These are phyloP conservation scores for Eupithecia tripunctaria DNA, from an alignment of 2,888 invertebrate species.

Conservation along the genomic window DNA sequence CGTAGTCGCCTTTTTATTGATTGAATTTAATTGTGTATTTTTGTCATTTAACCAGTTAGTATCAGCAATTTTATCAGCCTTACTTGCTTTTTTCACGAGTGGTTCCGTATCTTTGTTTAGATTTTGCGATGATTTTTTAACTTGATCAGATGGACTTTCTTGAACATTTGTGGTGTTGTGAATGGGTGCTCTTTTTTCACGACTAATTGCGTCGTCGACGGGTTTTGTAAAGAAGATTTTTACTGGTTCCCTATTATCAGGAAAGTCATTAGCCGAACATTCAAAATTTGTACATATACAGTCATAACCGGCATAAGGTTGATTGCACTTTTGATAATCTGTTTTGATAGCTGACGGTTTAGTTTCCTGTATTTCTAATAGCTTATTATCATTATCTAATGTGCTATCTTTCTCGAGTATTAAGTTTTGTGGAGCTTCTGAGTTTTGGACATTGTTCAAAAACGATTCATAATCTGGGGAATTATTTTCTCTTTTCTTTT, in stretches of 20 bases:
- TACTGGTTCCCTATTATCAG: background rate
- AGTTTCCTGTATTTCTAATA: constrained; percentile 16
- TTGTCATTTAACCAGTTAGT: background rate
- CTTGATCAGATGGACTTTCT: constrained; percentile 3
- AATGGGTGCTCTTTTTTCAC: background rate
- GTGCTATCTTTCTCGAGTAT: constrained; percentile 5
- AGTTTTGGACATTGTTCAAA: constrained; percentile 8
- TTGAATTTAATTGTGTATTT: background rate
- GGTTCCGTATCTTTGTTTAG: constrained; percentile 1
- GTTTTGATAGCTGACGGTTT: background rate
- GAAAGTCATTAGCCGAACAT: constrained; percentile 18
- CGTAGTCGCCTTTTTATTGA: background rate
- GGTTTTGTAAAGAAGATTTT: constrained; percentile 13
- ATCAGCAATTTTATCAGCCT: background rate
- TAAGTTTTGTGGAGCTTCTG: constrained; percentile 10
- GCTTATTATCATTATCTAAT: constrained; percentile 16
- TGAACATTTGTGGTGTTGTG: background rate
- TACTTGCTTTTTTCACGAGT: background rate
- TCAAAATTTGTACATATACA: constrained; percentile 28
- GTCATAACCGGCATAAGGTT: constrained; percentile 32
- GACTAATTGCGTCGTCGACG: background rate
- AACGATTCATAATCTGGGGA: constrained; percentile 52
- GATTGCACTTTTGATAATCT: background rate
- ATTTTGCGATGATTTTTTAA: background rate
- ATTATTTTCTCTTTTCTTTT: constrained; percentile 53